Base-by-base conservation (phyloP, 2,113 vertebrate genomes). In the Vidua chalybeata region DNA sequence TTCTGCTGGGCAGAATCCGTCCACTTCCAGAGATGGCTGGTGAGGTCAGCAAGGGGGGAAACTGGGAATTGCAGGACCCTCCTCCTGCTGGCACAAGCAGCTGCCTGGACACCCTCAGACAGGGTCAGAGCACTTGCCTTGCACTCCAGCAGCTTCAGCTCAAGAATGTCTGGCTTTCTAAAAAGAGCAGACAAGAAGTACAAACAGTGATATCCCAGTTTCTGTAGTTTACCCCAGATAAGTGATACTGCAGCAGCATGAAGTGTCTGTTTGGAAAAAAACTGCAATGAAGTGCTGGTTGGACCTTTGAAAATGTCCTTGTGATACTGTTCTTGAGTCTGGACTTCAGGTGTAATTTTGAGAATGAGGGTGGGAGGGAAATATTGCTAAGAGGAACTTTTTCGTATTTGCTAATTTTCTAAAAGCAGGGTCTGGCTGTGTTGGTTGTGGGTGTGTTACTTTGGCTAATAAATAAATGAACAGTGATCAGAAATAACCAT, bases 1-100 rank as follows among this genome's bases (percentile, higher is more conserved):
- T 93, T 96, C 96, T 96, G 96, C 95, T 94, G 96, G 63, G 74
- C 74, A 8, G 94, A 96, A 93, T 95, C 87, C 20, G 2, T 88
- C 76, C 52, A 4, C 27, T 66, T 85, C 59, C 79, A 93, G 83
- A 84, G 71, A 30, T 51, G 89, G 69, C 49, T 64, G 78, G 66
- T 13, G 37, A 61, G 80, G 52, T 37, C 51, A 61, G 78, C 37
- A 15, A 63, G 55, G 88, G 64, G 54, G 35, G 8, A 15, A 71
- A 39, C 67, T 71, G 77, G 45, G 64, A 73, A 31, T 2, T 31
- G 43, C 61, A 49, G 37, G 69, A 68, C 33, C 84, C 31, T 59
- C 46, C 59, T 95, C 7, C 84, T 81, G 83, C 13, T 43, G 63
- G 72, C 55, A 85, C 83, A 18, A 10, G 17, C 46, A 69, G 77